Conservation (phyloP, 2,888 invertebrate species). For the Phymatocera aterrima region DNA sequence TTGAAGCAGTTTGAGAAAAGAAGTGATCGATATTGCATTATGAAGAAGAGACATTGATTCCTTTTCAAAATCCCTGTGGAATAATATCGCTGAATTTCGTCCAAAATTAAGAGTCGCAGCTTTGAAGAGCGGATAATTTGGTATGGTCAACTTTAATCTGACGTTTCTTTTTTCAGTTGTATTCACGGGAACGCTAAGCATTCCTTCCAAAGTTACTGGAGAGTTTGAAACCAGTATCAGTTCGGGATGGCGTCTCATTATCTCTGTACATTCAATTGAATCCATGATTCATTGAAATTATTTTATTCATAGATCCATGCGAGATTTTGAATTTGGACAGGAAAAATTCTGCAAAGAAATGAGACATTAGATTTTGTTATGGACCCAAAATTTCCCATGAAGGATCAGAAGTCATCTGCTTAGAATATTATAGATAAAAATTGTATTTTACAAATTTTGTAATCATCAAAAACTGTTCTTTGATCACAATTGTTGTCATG, state of each 20-base stretch:
- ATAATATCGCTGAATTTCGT: slow-evolving; percentile 57
- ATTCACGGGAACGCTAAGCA: slow-evolving; percentile 56
- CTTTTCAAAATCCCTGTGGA: slow-evolving; percentile 54
- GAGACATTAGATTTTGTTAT: not conserved
- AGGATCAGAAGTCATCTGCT: not conserved
- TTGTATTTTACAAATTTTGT: not conserved
- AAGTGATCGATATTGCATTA: slow-evolving; percentile 58
- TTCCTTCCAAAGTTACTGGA: slow-evolving; percentile 67
- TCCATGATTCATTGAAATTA: slow-evolving; percentile 20
- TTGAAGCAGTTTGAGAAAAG: slow-evolving; percentile 65
- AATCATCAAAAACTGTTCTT: not conserved
- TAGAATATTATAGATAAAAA: not conserved
- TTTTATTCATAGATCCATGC: not conserved
- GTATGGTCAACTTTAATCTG: slow-evolving; percentile 62
- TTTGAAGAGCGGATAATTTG: slow-evolving; percentile 65
- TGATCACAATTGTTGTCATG: too few species aligned
- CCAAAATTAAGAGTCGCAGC: slow-evolving; percentile 62
- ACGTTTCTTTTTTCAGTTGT: slow-evolving; percentile 55
- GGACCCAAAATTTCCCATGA: not conserved
- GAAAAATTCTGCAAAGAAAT: not conserved
- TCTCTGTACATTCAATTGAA: slow-evolving; percentile 57
- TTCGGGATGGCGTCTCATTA: slow-evolving; percentile 64
- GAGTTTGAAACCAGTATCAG: slow-evolving; percentile 61
- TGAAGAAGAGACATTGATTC: slow-evolving; percentile 56
- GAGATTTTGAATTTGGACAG: not conserved